Evolutionary conservation across 23 tunicate genomes (phyloP).

Genomic region (Trididemnum miniatum): DNA sequence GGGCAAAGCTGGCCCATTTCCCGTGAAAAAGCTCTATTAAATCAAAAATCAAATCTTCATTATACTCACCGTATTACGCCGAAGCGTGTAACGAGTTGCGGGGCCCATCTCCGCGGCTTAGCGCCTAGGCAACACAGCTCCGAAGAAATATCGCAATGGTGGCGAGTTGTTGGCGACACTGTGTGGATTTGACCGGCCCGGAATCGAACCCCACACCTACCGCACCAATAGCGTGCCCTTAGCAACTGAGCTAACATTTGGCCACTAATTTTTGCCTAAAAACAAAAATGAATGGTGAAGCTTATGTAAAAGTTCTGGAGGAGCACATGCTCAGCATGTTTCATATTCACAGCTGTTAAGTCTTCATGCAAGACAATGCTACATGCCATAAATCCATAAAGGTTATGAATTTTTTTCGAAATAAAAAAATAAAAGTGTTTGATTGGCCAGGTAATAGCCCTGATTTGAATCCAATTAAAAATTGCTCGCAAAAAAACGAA

Average conservation of each 20-base stretch:
- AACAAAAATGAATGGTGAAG: slow-evolving; percentile 27
- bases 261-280: slow-evolving; percentile 11
- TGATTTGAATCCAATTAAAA: not conserved
- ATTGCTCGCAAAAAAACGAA: slow-evolving; percentile 12
- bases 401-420: not conserved
- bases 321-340: slow-evolving; percentile 24
- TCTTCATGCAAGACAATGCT: slow-evolving; percentile 9
- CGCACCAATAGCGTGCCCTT: too few species aligned
- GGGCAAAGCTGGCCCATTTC: not conserved
- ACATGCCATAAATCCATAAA: not conserved
- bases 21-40: too few species aligned
- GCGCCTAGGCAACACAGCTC: too few species aligned
- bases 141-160: too few species aligned
- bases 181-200: too few species aligned
- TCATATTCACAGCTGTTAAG: slow-evolving; percentile 7
- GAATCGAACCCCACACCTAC: too few species aligned
- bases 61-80: too few species aligned
- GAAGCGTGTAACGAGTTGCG: too few species aligned
- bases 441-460: not conserved
- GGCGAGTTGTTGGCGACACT: too few species aligned
- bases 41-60: too few species aligned
- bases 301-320: slow-evolving; percentile 18
- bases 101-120: too few species aligned
- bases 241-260: too few species aligned
- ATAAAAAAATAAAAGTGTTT: not conserved